phyloP scores from a whole-genome alignment of 2,797 vertebrate genomes.

The Arrhamphus sclerolepis region DNA sequence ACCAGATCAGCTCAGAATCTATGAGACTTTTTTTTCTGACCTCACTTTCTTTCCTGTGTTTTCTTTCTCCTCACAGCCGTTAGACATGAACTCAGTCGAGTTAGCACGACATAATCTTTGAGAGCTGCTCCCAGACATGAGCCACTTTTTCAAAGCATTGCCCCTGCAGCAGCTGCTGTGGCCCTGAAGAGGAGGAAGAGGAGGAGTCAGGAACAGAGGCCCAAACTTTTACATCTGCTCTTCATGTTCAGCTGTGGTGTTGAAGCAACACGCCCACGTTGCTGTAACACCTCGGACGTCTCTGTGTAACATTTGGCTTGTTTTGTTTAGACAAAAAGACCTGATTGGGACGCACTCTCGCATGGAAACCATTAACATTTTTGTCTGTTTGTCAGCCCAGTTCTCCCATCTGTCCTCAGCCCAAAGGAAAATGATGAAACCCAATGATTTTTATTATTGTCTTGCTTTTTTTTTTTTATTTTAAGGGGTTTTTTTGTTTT shows the following conservation, averaged over 20 bases:
- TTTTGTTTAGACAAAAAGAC: conserved; percentile 45
- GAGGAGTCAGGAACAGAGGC: conserved; percentile 63
- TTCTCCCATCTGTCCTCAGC: conserved; percentile 46
- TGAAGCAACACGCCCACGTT: conserved; percentile 56
- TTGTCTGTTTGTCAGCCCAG: conserved; percentile 70
- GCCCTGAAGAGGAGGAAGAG: conserved; percentile 60
- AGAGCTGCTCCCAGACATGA: conserved; percentile 53
- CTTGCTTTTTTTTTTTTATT: conserved; percentile 66
- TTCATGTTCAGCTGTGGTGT: conserved; percentile 67
- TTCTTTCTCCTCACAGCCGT: conserved; percentile 83
- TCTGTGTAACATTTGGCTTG: conserved; percentile 63
- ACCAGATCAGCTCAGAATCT: no score
- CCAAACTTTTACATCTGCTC: conserved; percentile 76
- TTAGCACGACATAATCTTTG: conserved; percentile 94
- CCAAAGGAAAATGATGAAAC: conserved; percentile 63
- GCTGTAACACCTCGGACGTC: conserved; percentile 60
- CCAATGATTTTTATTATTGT: conserved; percentile 71
- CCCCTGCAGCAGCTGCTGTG: conserved; percentile 76
- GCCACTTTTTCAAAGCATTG: conserved; percentile 60
- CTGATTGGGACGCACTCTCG: conserved; percentile 60
- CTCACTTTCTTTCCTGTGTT: conserved; percentile 3
- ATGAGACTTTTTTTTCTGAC: background rate
- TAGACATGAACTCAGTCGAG: conserved; percentile 97
- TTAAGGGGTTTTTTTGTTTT: no score
- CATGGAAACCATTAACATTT: conserved; percentile 80